Conservation (phyloP, 2,888 invertebrate species). For the Alviniconcha strummeri region DNA sequence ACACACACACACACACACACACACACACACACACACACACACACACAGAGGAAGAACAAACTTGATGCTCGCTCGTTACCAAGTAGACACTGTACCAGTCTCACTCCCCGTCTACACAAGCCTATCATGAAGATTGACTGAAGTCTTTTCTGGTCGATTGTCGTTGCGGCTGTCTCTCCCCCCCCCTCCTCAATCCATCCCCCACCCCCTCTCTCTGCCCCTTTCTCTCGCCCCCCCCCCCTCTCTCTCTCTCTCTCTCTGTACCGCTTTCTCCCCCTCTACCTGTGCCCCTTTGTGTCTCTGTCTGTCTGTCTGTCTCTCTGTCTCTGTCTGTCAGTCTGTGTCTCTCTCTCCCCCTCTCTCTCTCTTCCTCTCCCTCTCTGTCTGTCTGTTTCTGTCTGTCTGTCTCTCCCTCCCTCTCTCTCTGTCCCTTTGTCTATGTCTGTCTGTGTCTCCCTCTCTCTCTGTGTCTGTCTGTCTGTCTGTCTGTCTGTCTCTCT, state of each 20-base stretch:
- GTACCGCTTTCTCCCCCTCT: not conserved
- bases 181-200: not conserved
- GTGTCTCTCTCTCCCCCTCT: not conserved
- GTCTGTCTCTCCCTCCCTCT: not conserved
- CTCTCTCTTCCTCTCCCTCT: not conserved
- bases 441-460: not conserved
- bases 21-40: no score
- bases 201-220: not conserved
- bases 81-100: no score
- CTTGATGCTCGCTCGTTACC: no score
- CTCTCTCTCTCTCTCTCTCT: not conserved
- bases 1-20: no score
- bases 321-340: not conserved
- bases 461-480: not conserved
- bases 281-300: not conserved
- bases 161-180: not conserved
- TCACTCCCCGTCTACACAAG: no score
- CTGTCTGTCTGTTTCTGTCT: slow-evolving; percentile 1
- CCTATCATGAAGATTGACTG: no score
- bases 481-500: not conserved
- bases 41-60: no score
- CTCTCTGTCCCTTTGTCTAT: not conserved
- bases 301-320: not conserved
- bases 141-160: no score
- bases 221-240: not conserved